A percentile compares a stretch with the other conserved stretches of the same genome.
Evolutionary conservation across 2,888 invertebrate species (phyloP).

Genomic region (Oscheius sp.): DNA sequence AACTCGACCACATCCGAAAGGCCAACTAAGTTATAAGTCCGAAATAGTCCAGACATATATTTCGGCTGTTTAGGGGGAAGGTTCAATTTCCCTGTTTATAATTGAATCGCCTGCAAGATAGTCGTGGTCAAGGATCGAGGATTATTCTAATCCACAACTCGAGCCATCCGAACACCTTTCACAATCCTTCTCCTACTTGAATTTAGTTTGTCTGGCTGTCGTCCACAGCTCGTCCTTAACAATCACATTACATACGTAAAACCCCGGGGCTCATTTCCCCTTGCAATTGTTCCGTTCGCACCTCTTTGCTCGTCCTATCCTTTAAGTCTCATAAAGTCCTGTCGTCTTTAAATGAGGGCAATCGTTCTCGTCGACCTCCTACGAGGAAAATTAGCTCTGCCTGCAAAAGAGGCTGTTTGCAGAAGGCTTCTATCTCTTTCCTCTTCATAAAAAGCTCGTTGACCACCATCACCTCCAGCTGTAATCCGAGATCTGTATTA

Average conservation of each 20-base stretch:
- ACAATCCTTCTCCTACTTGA: not conserved
- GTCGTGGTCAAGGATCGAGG: not conserved
- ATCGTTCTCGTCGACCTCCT: slow-evolving; percentile 30
- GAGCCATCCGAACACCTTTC: not conserved
- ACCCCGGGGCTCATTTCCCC: not conserved
- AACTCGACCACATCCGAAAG: not conserved
- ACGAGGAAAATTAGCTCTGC: slow-evolving; percentile 29
- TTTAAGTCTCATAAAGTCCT: slow-evolving; percentile 12
- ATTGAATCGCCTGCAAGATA: slow-evolving; percentile 6
- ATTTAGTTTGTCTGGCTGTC: slow-evolving; percentile 9
- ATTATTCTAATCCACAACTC: not conserved
- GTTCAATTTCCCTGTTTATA: slow-evolving; percentile 19
- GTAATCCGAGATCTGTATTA: too few species aligned
- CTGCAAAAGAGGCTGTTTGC: not conserved
- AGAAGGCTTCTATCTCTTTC: not conserved
- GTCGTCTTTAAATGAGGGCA: slow-evolving; percentile 29
- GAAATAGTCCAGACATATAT: not conserved
- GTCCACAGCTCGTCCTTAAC: slow-evolving; percentile 12
- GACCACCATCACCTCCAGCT: too few species aligned
- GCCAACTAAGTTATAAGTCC: too few species aligned
- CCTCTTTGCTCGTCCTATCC: not conserved
- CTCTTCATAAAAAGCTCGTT: too few species aligned
- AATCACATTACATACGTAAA: slow-evolving; percentile 6
- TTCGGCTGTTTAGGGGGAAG: not conserved
- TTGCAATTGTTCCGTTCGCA: slow-evolving; percentile 2